Evolutionary conservation across 2,888 invertebrate genomes (phyloP).

Genomic region (Capitulum mitella): DNA sequence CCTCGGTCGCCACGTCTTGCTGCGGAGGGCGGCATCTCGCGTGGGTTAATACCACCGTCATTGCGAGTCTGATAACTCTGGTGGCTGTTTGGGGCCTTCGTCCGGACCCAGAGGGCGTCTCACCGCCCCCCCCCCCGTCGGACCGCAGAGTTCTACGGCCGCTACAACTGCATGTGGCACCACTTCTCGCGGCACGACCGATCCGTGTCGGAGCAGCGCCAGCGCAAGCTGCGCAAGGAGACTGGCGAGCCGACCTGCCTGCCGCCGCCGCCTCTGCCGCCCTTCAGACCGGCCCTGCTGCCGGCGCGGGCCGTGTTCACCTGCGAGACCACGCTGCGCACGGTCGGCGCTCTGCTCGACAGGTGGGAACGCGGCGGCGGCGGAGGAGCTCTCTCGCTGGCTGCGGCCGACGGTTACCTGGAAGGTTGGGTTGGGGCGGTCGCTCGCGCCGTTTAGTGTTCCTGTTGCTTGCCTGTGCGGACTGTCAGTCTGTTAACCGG

Average conservation of each 20-base stretch:
- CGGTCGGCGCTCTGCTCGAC: conserved; percentile 67
- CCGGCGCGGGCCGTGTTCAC: conserved; percentile 75
- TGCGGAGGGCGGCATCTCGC: no score
- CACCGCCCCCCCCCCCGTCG: no score
- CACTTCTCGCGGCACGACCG: conserved; percentile 91
- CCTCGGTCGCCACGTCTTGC: no score
- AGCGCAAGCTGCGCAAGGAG: conserved; percentile 72
- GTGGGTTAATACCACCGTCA: no score
- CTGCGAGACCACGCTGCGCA: conserved; percentile 78
- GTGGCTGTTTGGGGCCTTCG: no score
- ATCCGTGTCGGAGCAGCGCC: conserved; percentile 63
- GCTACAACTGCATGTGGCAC: conserved; percentile 96
- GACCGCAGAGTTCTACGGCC: conserved; percentile 78
- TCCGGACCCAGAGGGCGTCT: no score
- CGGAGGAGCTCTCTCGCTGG: no score
- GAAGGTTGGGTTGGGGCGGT: neutral
- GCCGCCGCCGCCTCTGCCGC: conserved; percentile 69
- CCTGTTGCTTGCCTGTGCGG: no score
- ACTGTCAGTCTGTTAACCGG: no score
- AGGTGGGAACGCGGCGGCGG: no score
- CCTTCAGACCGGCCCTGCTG: conserved; percentile 65
- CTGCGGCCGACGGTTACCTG: neutral
- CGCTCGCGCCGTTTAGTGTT: no score
- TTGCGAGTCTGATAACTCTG: no score
- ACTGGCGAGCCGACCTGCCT: conserved; percentile 80